These are phyloP conservation scores for Melieria picta DNA, from an alignment of 2,888 invertebrate genomes.

Conservation along the genomic window DNA sequence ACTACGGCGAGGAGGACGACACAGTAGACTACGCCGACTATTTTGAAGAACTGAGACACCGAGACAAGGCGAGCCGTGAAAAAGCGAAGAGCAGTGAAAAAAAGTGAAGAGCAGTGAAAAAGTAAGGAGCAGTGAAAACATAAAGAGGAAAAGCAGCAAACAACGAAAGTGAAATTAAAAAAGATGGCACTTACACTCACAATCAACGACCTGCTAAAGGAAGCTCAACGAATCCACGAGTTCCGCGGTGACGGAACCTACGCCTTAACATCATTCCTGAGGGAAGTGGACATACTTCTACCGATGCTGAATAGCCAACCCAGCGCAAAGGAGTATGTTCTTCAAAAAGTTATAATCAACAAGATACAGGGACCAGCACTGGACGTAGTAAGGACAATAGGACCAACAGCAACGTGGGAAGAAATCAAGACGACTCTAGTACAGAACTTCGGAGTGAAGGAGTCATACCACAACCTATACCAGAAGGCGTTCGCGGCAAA, in stretches of 20 bases:
- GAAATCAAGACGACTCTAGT: constrained; percentile 28
- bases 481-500: constrained; percentile 29
- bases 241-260: constrained; percentile 29
- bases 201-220: constrained; percentile 18
- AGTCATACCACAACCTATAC: constrained; percentile 8
- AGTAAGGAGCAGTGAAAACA: too few relatives aligned
- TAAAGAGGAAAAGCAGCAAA: too few relatives aligned
- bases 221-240: constrained; percentile 33
- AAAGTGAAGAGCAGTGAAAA: too few relatives aligned
- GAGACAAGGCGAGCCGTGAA: too few relatives aligned
- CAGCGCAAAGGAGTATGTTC: constrained; percentile 28
- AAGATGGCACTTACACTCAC: not conserved
- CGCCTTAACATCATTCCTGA: not conserved
- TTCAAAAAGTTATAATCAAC: constrained; percentile 40
- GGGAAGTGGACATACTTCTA: not conserved
- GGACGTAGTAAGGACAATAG: constrained; percentile 38
- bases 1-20: too few relatives aligned
- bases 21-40: too few relatives aligned
- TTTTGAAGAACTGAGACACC: too few relatives aligned
- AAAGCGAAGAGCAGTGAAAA: too few relatives aligned
- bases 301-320: not conserved
- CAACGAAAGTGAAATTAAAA: too few relatives aligned
- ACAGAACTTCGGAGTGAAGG: constrained; percentile 40
- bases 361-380: constrained; percentile 44
- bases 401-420: constrained; percentile 34